Conservation (phyloP, 2,113 vertebrate species). For the Scolopax mira region DNA sequence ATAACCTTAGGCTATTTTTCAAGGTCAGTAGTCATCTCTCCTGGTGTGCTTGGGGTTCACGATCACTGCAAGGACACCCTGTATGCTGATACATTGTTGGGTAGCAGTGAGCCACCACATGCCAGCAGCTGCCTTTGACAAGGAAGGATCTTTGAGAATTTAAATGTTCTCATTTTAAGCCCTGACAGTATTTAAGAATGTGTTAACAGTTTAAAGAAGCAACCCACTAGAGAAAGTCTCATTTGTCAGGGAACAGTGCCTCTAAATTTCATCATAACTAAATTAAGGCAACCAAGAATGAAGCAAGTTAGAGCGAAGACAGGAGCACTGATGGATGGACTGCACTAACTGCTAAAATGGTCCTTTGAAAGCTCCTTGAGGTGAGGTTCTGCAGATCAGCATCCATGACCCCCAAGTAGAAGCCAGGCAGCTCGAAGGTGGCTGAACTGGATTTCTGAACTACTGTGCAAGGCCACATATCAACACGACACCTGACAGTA, state of each 20-base stretch:
- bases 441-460: background rate
- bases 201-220: constrained; percentile 59
- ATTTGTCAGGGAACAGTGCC: constrained; percentile 59
- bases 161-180: background rate
- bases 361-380: constrained; percentile 3
- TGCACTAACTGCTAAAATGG: background rate
- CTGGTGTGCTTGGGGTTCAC: background rate
- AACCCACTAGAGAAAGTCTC: constrained; percentile 37
- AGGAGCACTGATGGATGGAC: constrained; percentile 47
- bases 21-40: background rate
- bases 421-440: background rate
- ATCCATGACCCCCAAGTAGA: background rate
- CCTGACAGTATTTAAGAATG: constrained; percentile 43
- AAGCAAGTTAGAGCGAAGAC: constrained; percentile 17
- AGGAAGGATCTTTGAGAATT: background rate
- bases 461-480: background rate
- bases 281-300: constrained; percentile 20
- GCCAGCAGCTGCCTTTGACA: constrained; percentile 39
- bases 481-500: background rate
- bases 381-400: constrained; percentile 14
- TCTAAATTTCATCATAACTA: constrained; percentile 41
- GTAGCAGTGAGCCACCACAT: background rate
- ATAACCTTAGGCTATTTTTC: background rate
- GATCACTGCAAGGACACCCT: background rate
- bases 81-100: background rate